Percentiles rank a stretch among this genome's conserved stretches.
phyloP scores from a whole-genome alignment of 2,797 vertebrate species.

The Sebastolobus alascanus region DNA sequence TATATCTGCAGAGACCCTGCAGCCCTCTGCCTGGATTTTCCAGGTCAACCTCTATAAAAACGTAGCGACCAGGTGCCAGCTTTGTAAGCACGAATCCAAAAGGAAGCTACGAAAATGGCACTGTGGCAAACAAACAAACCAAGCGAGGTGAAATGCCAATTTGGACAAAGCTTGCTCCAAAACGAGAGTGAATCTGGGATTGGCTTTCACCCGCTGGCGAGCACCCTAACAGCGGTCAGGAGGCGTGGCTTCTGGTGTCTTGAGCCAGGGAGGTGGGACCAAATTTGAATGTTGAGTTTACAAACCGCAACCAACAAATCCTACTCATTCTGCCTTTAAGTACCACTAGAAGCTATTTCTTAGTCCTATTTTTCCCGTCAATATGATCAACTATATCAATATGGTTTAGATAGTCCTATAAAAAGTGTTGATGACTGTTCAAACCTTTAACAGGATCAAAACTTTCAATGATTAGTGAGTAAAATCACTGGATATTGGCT shows the following conservation, averaged over 20 bases:
- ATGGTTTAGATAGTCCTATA: background rate
- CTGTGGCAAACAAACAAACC: background rate
- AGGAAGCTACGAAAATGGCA: background rate
- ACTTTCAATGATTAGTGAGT: background rate
- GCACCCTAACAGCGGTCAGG: too few species aligned
- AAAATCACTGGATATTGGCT: background rate
- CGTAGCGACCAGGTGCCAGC: background rate
- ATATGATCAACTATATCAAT: background rate
- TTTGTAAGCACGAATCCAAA: background rate
- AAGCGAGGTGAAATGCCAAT: background rate
- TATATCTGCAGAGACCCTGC: too few species aligned
- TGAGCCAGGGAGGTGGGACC: too few species aligned
- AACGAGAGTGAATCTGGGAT: too few species aligned
- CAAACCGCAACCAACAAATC: background rate
- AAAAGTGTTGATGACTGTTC: background rate
- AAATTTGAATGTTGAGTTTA: too few species aligned
- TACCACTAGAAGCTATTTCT: background rate
- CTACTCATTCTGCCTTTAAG: background rate
- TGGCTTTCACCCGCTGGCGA: background rate
- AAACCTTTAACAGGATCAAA: background rate
- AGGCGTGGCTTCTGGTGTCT: too few species aligned
- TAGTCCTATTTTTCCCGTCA: background rate
- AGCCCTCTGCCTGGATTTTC: too few species aligned
- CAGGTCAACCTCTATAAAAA: too few species aligned
- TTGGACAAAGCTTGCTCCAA: too few species aligned